Percentiles rank a stretch among this genome's conserved stretches.
These are phyloP conservation scores for Aleiodes alternator DNA, from an alignment of 2,888 invertebrate genomes.

Conservation along the genomic window DNA sequence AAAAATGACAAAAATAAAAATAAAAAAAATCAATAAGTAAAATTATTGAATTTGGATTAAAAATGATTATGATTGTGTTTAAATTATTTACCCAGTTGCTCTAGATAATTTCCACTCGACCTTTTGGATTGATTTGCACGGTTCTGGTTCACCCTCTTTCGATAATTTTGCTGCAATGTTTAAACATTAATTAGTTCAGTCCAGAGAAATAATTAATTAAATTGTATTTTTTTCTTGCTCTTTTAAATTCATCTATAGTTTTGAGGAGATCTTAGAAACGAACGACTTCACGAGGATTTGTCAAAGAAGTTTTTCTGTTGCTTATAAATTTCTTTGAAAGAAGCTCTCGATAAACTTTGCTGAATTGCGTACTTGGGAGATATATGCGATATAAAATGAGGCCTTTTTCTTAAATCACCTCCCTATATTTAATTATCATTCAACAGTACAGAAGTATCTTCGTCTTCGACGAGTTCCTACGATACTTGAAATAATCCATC, in stretches of 20 bases:
- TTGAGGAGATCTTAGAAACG: background rate
- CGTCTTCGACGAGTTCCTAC: too few relatives aligned
- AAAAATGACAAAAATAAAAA: slow-evolving; percentile 36
- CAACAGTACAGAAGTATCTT: too few relatives aligned
- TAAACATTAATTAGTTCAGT: background rate
- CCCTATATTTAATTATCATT: too few relatives aligned
- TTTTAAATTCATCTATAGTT: too few relatives aligned
- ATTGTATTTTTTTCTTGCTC: too few relatives aligned
- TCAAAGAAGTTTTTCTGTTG: too few relatives aligned
- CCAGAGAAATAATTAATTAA: background rate
- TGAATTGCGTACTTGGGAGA: too few relatives aligned
- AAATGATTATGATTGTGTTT: background rate
- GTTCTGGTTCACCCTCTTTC: slow-evolving; percentile 94
- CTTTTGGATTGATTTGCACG: slow-evolving; percentile 96
- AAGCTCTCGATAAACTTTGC: too few relatives aligned
- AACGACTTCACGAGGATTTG: background rate
- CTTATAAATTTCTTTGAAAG: too few relatives aligned
- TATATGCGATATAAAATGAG: too few relatives aligned
- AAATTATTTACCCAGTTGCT: slow-evolving; percentile 81
- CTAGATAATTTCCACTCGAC: slow-evolving; percentile 95
- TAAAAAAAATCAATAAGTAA: slow-evolving; percentile 23
- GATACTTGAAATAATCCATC: too few relatives aligned
- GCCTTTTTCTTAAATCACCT: too few relatives aligned
- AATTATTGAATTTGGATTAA: slow-evolving; percentile 4
- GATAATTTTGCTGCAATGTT: slow-evolving; percentile 87